Conservation (phyloP, 2,113 vertebrate genomes). For the Scophthalmus maximus region DNA sequence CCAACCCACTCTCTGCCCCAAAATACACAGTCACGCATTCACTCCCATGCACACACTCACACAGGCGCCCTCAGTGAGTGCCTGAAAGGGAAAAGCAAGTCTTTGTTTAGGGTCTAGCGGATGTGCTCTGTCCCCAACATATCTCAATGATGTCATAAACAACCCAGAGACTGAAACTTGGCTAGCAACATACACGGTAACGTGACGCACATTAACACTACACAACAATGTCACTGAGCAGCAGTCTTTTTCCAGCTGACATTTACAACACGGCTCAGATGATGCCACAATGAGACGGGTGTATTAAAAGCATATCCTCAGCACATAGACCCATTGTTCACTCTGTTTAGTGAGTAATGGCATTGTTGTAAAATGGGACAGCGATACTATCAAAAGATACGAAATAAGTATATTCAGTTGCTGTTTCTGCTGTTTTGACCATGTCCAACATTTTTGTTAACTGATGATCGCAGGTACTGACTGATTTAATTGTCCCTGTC, state of each 20-base stretch:
- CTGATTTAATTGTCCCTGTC: not conserved
- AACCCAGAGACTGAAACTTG: conserved; percentile 11
- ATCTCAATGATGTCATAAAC: conserved; percentile 40
- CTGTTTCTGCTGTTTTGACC: not conserved
- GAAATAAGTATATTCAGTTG: conserved; percentile 10
- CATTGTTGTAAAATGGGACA: conserved; percentile 1
- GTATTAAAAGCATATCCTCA: conserved; percentile 21
- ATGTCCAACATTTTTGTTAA: not conserved
- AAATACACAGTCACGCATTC: not conserved
- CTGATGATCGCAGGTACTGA: not conserved
- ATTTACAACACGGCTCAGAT: conserved; percentile 42
- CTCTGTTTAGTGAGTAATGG: conserved; percentile 30
- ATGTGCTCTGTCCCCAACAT: conserved; percentile 28
- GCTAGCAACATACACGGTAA: conserved; percentile 46
- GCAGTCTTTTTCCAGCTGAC: conserved; percentile 60
- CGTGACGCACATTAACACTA: conserved; percentile 25
- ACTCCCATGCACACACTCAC: conserved; percentile 9
- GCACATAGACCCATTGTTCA: conserved; percentile 25
- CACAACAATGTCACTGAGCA: conserved; percentile 47
- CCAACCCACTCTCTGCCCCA: not conserved
- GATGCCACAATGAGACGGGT: conserved; percentile 39
- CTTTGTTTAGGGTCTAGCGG: conserved; percentile 33
- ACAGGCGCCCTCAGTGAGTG: conserved; percentile 4
- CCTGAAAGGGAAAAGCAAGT: conserved; percentile 21
- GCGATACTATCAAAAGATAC: not conserved